Percentiles rank a stretch among this genome's conserved stretches.
These are phyloP conservation scores for Drosophila asahinai DNA, from an alignment of 1,140 invertebrate species.

Conservation along the genomic window DNA sequence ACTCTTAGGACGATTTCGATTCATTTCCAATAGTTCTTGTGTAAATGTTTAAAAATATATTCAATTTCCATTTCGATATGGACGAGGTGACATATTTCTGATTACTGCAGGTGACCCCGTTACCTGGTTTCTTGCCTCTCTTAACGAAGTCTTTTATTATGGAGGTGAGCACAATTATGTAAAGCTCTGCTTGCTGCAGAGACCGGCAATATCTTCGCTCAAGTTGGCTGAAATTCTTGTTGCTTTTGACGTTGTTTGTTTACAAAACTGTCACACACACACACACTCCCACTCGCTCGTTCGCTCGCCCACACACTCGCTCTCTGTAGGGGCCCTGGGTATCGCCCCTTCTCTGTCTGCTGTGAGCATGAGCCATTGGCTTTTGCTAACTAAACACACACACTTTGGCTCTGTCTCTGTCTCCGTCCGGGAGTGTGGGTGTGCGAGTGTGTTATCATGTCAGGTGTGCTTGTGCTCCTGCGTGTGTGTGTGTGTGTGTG, in stretches of 20 bases:
- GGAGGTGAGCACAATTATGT: constrained; percentile 30
- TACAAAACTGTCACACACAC: constrained; percentile 56
- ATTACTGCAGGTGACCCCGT: constrained; percentile 21
- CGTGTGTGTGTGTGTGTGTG: constrained; percentile 26
- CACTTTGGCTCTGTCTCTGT: constrained; percentile 23
- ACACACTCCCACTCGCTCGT: background rate
- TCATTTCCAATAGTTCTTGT: too few relatives aligned
- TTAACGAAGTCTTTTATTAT: constrained; percentile 28
- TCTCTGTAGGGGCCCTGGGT: constrained; percentile 1
- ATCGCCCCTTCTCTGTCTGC: constrained; percentile 13
- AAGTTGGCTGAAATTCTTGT: constrained; percentile 32
- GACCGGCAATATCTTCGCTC: constrained; percentile 39
- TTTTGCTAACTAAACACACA: constrained; percentile 75
- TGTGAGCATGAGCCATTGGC: constrained; percentile 61
- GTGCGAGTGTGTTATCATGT: constrained; percentile 45
- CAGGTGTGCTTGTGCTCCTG: constrained; percentile 34
- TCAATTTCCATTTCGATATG: background rate
- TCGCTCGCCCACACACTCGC: background rate
- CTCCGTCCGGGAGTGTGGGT: constrained; percentile 9
- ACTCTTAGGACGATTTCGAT: too few relatives aligned
- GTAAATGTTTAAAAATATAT: too few relatives aligned
- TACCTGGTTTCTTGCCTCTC: constrained; percentile 29
- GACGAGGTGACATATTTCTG: background rate
- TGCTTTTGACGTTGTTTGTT: constrained; percentile 60
- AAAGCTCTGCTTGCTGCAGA: constrained; percentile 29